Evolutionary conservation across 2,113 vertebrate genomes (phyloP).

Genomic region (Megaceryle maxima): DNA sequence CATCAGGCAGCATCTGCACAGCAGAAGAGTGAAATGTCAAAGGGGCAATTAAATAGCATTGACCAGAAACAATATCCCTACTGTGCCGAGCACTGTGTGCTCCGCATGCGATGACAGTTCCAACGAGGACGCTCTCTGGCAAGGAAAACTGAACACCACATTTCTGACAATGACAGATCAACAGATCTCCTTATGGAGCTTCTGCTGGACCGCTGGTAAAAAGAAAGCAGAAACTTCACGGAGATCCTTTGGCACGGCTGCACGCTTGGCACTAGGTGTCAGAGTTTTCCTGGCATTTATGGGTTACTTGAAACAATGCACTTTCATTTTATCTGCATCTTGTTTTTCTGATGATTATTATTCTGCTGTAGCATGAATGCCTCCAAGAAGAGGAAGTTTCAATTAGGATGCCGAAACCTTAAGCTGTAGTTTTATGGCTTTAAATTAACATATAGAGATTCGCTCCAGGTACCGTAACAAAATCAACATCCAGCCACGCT

Average conservation of each 20-base stretch:
- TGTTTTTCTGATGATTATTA: background rate
- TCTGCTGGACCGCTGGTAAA: background rate
- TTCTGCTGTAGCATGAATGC: constrained; percentile 3
- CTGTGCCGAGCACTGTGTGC: background rate
- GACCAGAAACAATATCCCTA: background rate
- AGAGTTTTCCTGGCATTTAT: background rate
- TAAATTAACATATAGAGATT: constrained; percentile 55
- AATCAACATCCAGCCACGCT: constrained; percentile 59
- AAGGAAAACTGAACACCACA: background rate
- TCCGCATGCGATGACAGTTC: background rate
- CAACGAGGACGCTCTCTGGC: background rate
- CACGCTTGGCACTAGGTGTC: background rate
- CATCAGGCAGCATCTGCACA: background rate
- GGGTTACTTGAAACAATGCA: background rate
- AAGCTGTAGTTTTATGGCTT: constrained; percentile 67
- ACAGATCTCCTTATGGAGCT: background rate
- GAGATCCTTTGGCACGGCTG: rapidly evolving
- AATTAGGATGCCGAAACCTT: constrained; percentile 52
- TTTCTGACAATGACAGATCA: background rate
- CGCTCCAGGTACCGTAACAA: constrained; percentile 61
- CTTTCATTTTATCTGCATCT: constrained; percentile 17
- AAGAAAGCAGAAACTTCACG: background rate
- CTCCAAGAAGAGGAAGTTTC: constrained; percentile 60
- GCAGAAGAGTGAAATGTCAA: background rate
- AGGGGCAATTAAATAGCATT: background rate